Conservation (phyloP, 2,888 invertebrate genomes). For the Phalangium opilio region DNA sequence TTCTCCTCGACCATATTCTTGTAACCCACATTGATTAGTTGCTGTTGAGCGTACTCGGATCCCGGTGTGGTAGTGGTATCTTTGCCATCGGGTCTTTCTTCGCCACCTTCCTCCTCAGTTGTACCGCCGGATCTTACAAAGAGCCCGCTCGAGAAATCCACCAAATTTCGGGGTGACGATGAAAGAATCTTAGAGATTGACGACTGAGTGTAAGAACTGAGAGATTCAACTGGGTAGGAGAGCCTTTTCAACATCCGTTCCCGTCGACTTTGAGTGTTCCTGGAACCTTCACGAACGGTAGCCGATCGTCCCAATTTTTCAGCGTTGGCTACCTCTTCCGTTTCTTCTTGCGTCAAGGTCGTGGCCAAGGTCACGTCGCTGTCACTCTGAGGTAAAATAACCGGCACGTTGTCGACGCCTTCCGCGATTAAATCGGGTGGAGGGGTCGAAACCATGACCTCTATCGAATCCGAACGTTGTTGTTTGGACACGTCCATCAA, state of each 20-base stretch:
- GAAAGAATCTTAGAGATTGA: slow-evolving; percentile 78
- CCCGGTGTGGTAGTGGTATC: not conserved
- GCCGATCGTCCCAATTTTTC: too few relatives aligned
- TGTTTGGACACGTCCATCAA: too few relatives aligned
- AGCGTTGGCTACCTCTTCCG: too few relatives aligned
- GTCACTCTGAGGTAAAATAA: too few relatives aligned
- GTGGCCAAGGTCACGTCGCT: too few relatives aligned
- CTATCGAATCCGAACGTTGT: too few relatives aligned
- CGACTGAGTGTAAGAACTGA: slow-evolving; percentile 33
- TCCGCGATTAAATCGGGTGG: too few relatives aligned
- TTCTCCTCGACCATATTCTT: slow-evolving; percentile 85
- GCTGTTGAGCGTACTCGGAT: slow-evolving; percentile 36
- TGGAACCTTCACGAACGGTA: too few relatives aligned
- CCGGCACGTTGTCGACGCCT: too few relatives aligned
- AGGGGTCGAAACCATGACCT: too few relatives aligned
- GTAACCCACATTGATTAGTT: slow-evolving; percentile 49
- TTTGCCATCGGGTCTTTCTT: slow-evolving; percentile 2
- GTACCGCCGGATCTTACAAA: slow-evolving; percentile 33
- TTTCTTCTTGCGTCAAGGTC: too few relatives aligned
- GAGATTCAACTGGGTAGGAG: slow-evolving; percentile 56
- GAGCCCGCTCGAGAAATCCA: slow-evolving; percentile 91
- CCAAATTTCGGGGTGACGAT: slow-evolving; percentile 75
- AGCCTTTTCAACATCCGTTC: slow-evolving; percentile 53
- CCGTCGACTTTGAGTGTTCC: slow-evolving; percentile 6
- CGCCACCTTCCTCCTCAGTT: slow-evolving; percentile 7